Conservation (phyloP, 2,113 vertebrate species). For the Pampusana beccarii region DNA sequence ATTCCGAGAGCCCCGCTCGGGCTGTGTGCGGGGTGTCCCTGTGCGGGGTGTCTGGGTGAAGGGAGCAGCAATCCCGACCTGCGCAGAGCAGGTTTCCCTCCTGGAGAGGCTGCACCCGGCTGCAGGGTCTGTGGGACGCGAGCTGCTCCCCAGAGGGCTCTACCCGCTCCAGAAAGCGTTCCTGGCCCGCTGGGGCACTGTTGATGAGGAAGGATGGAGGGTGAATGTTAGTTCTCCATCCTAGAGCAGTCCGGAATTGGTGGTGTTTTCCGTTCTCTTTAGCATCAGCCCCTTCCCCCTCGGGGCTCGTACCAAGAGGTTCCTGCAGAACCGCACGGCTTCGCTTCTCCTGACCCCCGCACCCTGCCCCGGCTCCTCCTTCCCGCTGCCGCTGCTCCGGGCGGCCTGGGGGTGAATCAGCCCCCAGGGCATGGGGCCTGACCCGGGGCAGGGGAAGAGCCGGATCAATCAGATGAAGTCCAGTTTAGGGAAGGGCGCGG, state of each 20-base stretch:
- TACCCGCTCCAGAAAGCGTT: rapidly evolving
- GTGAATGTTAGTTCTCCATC: background rate
- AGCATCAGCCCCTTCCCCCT: background rate
- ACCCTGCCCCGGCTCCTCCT: rapidly evolving
- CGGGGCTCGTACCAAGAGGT: background rate
- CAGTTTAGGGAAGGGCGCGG: rapidly evolving
- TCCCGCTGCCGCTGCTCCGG: background rate
- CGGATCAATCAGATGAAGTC: background rate
- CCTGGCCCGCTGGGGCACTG: rapidly evolving
- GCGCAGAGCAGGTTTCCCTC: too few species aligned
- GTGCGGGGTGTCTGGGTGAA: too few species aligned
- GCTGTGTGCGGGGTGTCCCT: too few species aligned
- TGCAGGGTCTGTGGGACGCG: background rate
- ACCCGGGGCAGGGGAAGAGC: too few species aligned
- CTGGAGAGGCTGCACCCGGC: too few species aligned
- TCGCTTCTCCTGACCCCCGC: background rate
- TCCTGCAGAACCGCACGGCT: background rate
- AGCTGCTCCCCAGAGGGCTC: background rate
- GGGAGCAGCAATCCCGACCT: too few species aligned
- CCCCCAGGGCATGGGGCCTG: too few species aligned
- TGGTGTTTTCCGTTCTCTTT: background rate
- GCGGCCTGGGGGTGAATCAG: too few species aligned
- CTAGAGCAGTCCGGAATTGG: rapidly evolving
- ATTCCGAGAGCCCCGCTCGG: too few species aligned
- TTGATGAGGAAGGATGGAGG: rapidly evolving